phyloP scores from a whole-genome alignment of 2,113 vertebrate species.

The Dascyllus trimaculatus region DNA sequence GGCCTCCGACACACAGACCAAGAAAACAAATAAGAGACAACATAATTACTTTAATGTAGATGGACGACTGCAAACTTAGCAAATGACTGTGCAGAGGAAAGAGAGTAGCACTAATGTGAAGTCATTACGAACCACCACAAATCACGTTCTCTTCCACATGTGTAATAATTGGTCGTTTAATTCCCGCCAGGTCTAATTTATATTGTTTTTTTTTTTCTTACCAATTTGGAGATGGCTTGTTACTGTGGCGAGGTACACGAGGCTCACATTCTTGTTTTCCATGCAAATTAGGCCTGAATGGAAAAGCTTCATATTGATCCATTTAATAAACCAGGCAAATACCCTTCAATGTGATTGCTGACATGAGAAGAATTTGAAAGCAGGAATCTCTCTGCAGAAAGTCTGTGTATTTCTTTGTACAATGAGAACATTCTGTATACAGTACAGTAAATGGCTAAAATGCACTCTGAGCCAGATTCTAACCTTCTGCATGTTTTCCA shows the following conservation, averaged over 20 bases:
- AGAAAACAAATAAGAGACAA: slow-evolving; percentile 42
- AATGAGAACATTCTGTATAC: neutral
- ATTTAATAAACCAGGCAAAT: slow-evolving; percentile 46
- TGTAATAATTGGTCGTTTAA: slow-evolving; percentile 42
- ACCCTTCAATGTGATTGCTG: slow-evolving; percentile 21
- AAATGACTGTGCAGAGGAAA: neutral
- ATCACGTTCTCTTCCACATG: slow-evolving; percentile 10
- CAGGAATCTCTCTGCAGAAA: neutral
- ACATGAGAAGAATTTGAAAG: slow-evolving; percentile 20
- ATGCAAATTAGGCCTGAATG: slow-evolving; percentile 39
- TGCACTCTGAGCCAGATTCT: slow-evolving; percentile 24
- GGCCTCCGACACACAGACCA: slow-evolving; percentile 25
- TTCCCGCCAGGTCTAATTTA: slow-evolving; percentile 37
- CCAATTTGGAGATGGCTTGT: slow-evolving; percentile 38
- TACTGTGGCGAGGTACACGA: slow-evolving; percentile 53
- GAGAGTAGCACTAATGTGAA: neutral
- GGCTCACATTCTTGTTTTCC: slow-evolving; percentile 31
- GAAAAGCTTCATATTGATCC: slow-evolving; percentile 20
- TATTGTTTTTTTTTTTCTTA: slow-evolving; percentile 14
- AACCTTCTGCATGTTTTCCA: slow-evolving; percentile 14
- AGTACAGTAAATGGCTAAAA: neutral
- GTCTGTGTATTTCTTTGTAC: neutral
- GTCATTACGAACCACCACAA: slow-evolving; percentile 25
- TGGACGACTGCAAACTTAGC: slow-evolving; percentile 22
- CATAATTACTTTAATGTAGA: slow-evolving; percentile 47